phyloP scores from a whole-genome alignment of 2,888 invertebrate species.

The Apamea epomidion region DNA sequence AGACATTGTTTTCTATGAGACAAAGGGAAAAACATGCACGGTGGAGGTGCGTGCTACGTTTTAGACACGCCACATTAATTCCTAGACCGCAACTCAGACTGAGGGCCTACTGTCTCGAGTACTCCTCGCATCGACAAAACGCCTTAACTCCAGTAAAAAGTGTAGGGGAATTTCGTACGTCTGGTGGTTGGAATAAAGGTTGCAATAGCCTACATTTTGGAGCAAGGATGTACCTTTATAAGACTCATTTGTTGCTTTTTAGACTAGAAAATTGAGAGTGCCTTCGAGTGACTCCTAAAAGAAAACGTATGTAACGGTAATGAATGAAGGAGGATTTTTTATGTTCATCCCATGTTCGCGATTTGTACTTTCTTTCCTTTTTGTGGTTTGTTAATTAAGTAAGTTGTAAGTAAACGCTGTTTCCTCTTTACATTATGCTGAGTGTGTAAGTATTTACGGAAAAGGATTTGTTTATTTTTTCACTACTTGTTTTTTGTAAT shows the following conservation, averaged over 20 bases:
- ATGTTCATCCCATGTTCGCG: slow-evolving; percentile 30
- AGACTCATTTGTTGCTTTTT: slow-evolving; percentile 75
- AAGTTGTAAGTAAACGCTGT: slow-evolving; percentile 40
- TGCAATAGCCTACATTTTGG: slow-evolving; percentile 4
- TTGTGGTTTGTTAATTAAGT: slow-evolving; percentile 38
- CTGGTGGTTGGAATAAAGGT: background rate
- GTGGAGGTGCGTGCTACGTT: slow-evolving; percentile 82
- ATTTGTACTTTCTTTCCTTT: slow-evolving; percentile 23
- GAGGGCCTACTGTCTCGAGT: slow-evolving; percentile 87
- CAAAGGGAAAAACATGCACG: slow-evolving; percentile 77
- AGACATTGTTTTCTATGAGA: slow-evolving; percentile 72
- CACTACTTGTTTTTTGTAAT: background rate
- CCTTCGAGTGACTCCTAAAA: slow-evolving; percentile 73
- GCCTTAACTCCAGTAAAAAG: slow-evolving; percentile 21
- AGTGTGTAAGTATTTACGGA: background rate
- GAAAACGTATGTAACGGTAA: slow-evolving; percentile 70
- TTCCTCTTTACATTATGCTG: background rate
- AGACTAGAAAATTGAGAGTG: slow-evolving; percentile 76
- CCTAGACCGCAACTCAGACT: slow-evolving; percentile 82
- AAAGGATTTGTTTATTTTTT: background rate
- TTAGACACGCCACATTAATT: slow-evolving; percentile 87
- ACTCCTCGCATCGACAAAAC: slow-evolving; percentile 30
- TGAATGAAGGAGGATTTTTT: slow-evolving; percentile 70
- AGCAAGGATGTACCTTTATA: slow-evolving; percentile 68
- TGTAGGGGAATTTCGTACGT: slow-evolving; percentile 17